A percentile compares a stretch with the other conserved stretches of the same genome.
phyloP scores from a whole-genome alignment of 2,797 vertebrate species.

The Anomalospiza imberbis region DNA sequence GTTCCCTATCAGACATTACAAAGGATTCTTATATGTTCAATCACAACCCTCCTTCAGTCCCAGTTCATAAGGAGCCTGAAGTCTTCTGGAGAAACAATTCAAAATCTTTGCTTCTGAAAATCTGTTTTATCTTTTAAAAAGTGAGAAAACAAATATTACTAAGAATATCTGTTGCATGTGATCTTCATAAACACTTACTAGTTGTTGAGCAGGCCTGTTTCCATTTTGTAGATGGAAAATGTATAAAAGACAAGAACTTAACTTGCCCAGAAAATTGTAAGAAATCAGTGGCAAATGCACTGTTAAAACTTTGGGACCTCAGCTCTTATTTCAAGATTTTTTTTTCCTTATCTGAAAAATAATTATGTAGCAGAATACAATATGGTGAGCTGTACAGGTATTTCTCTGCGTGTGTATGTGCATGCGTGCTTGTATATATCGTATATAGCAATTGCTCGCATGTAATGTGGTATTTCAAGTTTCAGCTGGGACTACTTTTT shows the following conservation, averaged over 20 bases:
- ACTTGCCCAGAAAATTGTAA: not conserved
- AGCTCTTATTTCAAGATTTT: not conserved
- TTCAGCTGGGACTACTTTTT: not conserved
- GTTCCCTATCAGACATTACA: not conserved
- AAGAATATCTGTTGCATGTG: not conserved
- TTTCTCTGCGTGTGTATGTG: not conserved
- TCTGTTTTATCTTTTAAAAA: not conserved
- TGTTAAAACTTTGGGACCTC: not conserved
- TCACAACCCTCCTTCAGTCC: not conserved
- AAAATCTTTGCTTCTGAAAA: not conserved
- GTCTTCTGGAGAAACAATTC: not conserved
- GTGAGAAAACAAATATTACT: not conserved
- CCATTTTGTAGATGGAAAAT: not conserved
- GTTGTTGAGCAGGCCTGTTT: not conserved
- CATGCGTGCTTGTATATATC: not conserved
- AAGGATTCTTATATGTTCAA: not conserved
- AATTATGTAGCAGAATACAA: not conserved
- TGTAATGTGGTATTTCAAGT: conserved; percentile 2
- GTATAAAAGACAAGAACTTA: not conserved
- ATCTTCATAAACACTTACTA: not conserved
- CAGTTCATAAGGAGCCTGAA: not conserved
- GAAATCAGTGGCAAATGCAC: not conserved
- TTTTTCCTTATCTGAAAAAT: not conserved
- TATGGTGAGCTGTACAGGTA: not conserved
- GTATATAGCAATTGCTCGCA: not conserved